Conservation (phyloP, 1,140 invertebrate species). For the Condylostylus longicornis region DNA sequence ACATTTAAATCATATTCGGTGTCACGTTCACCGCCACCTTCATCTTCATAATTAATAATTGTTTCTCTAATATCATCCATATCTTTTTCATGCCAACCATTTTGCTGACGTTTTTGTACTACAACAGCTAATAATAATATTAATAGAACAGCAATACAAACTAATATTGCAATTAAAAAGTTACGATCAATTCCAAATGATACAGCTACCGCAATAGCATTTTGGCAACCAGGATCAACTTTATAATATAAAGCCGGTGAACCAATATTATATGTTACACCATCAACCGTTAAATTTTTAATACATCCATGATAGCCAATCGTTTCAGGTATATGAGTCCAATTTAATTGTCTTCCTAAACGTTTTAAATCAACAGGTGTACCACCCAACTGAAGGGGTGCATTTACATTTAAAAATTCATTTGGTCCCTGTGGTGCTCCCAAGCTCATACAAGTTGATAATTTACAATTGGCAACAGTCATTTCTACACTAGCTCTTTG, state of each 20-base stretch:
- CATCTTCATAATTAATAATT: conserved; percentile 93
- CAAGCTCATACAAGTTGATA: conserved; percentile 54
- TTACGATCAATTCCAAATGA: conserved; percentile 68
- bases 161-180: conserved; percentile 68
- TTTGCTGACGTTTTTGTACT: conserved; percentile 64
- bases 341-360: conserved; percentile 42
- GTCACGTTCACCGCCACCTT: conserved; percentile 91
- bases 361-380: conserved; percentile 44
- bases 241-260: conserved; percentile 50
- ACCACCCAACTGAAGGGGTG: conserved; percentile 76
- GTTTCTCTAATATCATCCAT: conserved; percentile 92
- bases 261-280: conserved; percentile 61
- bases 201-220: conserved; percentile 50
- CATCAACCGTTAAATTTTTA: conserved; percentile 67
- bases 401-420: conserved; percentile 74
- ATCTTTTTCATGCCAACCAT: conserved; percentile 77
- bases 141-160: conserved; percentile 59
- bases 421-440: conserved; percentile 51
- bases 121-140: conserved; percentile 75
- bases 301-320: conserved; percentile 71
- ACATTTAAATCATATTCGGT: conserved; percentile 87
- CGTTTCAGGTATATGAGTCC: conserved; percentile 47
- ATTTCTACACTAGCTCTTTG: conserved; percentile 54
- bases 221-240: conserved; percentile 51
- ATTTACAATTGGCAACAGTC: conserved; percentile 58